Evolutionary conservation across 30 jellyfish, hydroid and myxozoan species (phyloP), one percentile per base, ranked within the genome.

Genomic region (Nemopilema nomurai): DNA sequence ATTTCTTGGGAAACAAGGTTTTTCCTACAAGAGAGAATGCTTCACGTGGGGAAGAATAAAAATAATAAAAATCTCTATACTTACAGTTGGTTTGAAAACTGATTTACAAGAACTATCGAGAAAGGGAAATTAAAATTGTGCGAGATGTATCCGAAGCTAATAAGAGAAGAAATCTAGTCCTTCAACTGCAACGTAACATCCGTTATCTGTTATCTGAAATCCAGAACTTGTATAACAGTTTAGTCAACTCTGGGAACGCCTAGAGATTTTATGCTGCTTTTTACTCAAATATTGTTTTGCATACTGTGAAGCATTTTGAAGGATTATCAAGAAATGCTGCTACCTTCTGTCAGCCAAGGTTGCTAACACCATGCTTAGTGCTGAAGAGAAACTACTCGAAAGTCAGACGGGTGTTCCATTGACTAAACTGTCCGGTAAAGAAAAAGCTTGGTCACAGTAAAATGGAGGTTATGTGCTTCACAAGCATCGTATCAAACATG

Each of bases 401-500:
- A 41, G 57, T 25, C 74, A 21, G 4, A 20, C 74, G 7, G 6
- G 30, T 64, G 18, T 20, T 64, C 80, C 80, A 70, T 70, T 20
- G 32, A 19, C 62, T 18, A 4, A 70, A 70, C 80, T 70, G 80
- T 70, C 80, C 22, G 80, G 22, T 30, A 70, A 28, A 70, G 80
- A 70, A 70, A 70, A 24, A 70, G 70, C 80, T 70, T 71, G 80
- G 7, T 70, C 22, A 70, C 80, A 70, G 32, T 70, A 70, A 4
- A 28, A 3, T 70, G 80, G 20, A 19, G 80, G 80, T 28, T 70
- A 70, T 70, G 80, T 70, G 80, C 80, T 70, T 30, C 80, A 8
- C 6, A 70, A 70, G 62, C 62, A 1, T 41, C 13, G 13, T 13
- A 41, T 3, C 57, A 41, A 64, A 17, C 74, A 64, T 26, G 32